Conservation (phyloP, 2,797 vertebrate genomes). For the Trematomus bernacchii region DNA sequence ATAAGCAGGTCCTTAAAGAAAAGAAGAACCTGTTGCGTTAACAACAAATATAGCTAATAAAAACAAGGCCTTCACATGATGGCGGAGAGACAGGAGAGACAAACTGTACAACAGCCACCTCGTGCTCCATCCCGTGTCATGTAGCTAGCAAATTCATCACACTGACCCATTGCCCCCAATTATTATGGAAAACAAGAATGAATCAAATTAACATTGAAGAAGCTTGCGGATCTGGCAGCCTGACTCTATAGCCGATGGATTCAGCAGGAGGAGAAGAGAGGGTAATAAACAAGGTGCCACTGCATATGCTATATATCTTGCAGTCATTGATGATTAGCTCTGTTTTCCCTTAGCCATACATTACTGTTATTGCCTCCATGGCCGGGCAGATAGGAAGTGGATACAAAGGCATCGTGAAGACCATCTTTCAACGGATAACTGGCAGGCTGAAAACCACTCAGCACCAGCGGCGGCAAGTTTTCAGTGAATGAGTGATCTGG, state of each 20-base stretch:
- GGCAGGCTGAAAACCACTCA: conserved; percentile 84
- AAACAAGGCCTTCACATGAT: conserved; percentile 44
- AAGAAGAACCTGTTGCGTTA: conserved; percentile 45
- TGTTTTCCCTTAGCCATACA: conserved; percentile 87
- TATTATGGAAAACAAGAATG: conserved; percentile 86
- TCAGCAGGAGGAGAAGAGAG: conserved; percentile 65
- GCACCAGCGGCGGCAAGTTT: conserved; percentile 71
- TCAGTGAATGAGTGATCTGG: conserved; percentile 78
- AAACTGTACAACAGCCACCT: conserved; percentile 56
- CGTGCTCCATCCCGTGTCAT: conserved; percentile 76
- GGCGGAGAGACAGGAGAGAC: conserved; percentile 46
- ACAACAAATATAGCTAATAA: conserved; percentile 34
- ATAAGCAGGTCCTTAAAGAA: conserved; percentile 31
- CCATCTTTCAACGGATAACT: conserved; percentile 86
- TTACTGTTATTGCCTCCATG: conserved; percentile 86
- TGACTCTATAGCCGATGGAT: conserved; percentile 68
- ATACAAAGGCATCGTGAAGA: conserved; percentile 82
- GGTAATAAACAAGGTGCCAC: conserved; percentile 85
- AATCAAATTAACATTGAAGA: conserved; percentile 84
- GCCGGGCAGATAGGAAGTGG: conserved; percentile 84
- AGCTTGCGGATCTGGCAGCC: conserved; percentile 70
- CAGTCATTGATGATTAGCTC: conserved; percentile 89
- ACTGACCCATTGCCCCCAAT: conserved; percentile 81
- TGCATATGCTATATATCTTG: conserved; percentile 87
- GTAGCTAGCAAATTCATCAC: conserved; percentile 80